Conservation (phyloP, 2,888 invertebrate genomes). For the Leistus spinibarbis region DNA sequence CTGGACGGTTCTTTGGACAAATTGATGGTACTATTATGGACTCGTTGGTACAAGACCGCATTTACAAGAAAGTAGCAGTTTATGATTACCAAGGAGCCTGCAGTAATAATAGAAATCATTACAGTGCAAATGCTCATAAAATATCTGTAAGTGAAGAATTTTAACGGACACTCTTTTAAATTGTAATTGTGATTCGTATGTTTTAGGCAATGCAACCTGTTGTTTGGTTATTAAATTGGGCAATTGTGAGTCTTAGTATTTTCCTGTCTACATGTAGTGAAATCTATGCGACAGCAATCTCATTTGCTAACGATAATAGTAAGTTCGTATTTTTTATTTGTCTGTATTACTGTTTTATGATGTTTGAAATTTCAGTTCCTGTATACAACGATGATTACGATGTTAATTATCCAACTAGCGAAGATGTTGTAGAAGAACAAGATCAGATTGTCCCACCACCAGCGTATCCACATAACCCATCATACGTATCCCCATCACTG, state of each 20-base stretch:
- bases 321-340: constrained; percentile 24
- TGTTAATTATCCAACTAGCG: constrained; percentile 42
- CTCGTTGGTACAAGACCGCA: constrained; percentile 86
- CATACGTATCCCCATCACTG: constrained; percentile 54
- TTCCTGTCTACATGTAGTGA: constrained; percentile 20
- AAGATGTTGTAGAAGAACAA: constrained; percentile 48
- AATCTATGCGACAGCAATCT: constrained; percentile 51
- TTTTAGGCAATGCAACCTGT: constrained; percentile 63
- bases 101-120: constrained; percentile 70
- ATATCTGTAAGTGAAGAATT: constrained; percentile 52
- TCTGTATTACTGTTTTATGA: neutral
- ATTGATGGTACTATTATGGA: constrained; percentile 95
- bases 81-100: constrained; percentile 91
- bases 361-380: constrained; percentile 29
- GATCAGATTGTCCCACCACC: constrained; percentile 52
- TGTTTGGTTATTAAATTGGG: constrained; percentile 63
- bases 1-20: constrained; percentile 92
- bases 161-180: neutral
- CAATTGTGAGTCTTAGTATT: constrained; percentile 44
- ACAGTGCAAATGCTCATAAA: constrained; percentile 61
- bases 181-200: constrained; percentile 39
- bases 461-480: constrained; percentile 57
- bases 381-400: constrained; percentile 51
- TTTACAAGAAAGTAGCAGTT: constrained; percentile 85
- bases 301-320: constrained; percentile 62